A percentile compares a stretch with the other conserved stretches of the same genome.
phyloP scores from a whole-genome alignment of 2,888 invertebrate species.

The Eupeodes latifasciatus region DNA sequence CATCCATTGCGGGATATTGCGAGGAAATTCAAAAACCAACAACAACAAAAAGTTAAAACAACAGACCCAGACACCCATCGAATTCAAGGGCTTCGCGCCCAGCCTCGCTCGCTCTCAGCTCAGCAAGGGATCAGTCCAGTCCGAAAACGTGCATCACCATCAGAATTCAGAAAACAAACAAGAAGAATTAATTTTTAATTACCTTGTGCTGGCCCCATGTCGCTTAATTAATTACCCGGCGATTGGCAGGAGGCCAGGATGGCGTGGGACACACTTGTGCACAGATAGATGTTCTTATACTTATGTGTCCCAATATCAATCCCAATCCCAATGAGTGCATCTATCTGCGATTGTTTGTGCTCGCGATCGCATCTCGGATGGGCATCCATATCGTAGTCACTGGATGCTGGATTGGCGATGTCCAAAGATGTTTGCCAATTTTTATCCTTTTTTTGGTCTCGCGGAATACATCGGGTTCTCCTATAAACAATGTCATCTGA shows the following conservation, averaged over 20 bases:
- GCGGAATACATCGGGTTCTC: constrained; percentile 6
- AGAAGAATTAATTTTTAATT: constrained; percentile 75
- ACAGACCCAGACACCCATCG: constrained; percentile 50
- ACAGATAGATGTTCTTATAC: neutral
- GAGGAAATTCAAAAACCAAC: constrained; percentile 1
- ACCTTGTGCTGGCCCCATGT: constrained; percentile 74
- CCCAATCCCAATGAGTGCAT: constrained; percentile 46
- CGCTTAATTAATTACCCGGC: constrained; percentile 75
- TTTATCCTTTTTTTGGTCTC: constrained; percentile 11
- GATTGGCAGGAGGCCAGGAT: constrained; percentile 75
- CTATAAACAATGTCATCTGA: constrained; percentile 70
- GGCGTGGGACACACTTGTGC: constrained; percentile 73
- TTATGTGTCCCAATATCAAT: no score
- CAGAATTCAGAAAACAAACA: constrained; percentile 54
- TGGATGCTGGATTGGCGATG: constrained; percentile 46
- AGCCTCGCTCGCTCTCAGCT: neutral
- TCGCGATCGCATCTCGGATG: constrained; percentile 62
- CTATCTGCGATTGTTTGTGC: constrained; percentile 71
- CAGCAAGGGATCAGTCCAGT: constrained; percentile 36
- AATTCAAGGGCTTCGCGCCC: constrained; percentile 26
- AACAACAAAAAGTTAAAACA: constrained; percentile 40
- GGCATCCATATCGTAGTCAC: constrained; percentile 40
- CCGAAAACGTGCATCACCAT: constrained; percentile 9
- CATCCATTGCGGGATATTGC: constrained; percentile 12
- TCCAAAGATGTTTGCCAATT: constrained; percentile 61